Base-by-base conservation (phyloP, 2,797 vertebrate genomes). In the Phataginus tricuspis region DNA sequence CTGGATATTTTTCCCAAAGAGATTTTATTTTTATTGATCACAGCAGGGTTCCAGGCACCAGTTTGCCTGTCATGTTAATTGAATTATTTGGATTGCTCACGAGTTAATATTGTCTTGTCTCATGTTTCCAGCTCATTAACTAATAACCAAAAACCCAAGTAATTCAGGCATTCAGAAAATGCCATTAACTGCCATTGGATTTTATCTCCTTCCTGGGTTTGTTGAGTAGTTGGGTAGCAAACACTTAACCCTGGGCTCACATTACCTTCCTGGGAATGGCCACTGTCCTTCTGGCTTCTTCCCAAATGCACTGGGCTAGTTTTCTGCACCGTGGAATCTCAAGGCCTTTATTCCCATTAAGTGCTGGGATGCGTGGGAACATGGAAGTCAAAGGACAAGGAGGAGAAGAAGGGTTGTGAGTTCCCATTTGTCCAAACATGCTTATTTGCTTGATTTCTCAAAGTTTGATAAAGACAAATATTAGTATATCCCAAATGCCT, bases 91-190 rank as follows among this genome's bases (percentile, higher is more conserved):
- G 79, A 97, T 97, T 92, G 83, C 79, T 7, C 61, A 15, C 80
- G 97, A 92, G n/a, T 96, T 93, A 69, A 66, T 92, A 91, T 80
- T 77, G 8, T 86, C n/a, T 98, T 96, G 85, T 79, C 71, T 57
- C 66, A 29, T 87, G 23, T 93, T 98, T 95, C 87, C 96, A 97
- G 86, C 59, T 96, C 92, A 78, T 98, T 97, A 97, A 90, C 92
- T 95, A 92, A 74, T 42, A 98, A 92, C 91, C 83, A 95, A 96
- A 91, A 91, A 64, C 21, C n/a, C 42, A 94, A 94, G 34, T 93
- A 96, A 91, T 94, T 96, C 96, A 84, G 89, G 83, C 82, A 91
- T 90, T 92, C 90, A 92, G 90, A 83, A 95, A 95, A 63, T 31
- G 34, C 45, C 45, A 87, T 80, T 87, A 84, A 75, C 27, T 87